These are phyloP conservation scores for Lophius piscatorius DNA, from an alignment of 2,113 vertebrate genomes.

Conservation along the genomic window DNA sequence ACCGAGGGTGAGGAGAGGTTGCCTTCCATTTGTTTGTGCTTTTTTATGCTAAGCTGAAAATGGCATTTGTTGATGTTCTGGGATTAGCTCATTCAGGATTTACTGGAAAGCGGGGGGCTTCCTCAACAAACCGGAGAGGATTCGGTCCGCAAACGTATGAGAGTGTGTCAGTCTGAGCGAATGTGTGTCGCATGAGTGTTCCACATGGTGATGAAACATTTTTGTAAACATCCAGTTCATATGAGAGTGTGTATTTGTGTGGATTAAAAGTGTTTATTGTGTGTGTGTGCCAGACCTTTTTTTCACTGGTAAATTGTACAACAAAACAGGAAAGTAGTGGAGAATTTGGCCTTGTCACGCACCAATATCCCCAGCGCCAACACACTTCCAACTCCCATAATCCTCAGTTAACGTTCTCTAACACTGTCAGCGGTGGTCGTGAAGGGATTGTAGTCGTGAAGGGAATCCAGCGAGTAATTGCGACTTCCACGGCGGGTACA, in stretches of 20 bases:
- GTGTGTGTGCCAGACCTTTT: constrained; percentile 12
- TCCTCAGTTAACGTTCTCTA: constrained; percentile 44
- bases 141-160: constrained; percentile 40
- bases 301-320: constrained; percentile 31
- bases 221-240: background rate
- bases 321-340: constrained; percentile 23
- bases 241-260: background rate
- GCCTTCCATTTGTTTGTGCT: constrained; percentile 58
- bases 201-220: too few relatives aligned
- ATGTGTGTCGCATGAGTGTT: constrained; percentile 35
- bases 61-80: constrained; percentile 71
- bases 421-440: constrained; percentile 20
- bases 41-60: constrained; percentile 71
- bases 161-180: constrained; percentile 19
- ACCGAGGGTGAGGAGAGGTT: constrained; percentile 24
- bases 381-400: constrained; percentile 40
- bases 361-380: constrained; percentile 29
- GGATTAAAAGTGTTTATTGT: constrained; percentile 10
- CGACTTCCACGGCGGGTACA: too few relatives aligned
- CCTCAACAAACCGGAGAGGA: constrained; percentile 64
- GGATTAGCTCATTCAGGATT: constrained; percentile 72
- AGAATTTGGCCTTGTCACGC: constrained; percentile 36
- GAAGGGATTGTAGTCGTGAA: background rate
- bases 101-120: constrained; percentile 59
- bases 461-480: constrained; percentile 18